Percentiles rank a stretch among this genome's conserved stretches.
phyloP scores from a whole-genome alignment of 2,797 vertebrate species.

The Spinus olivaceus region DNA sequence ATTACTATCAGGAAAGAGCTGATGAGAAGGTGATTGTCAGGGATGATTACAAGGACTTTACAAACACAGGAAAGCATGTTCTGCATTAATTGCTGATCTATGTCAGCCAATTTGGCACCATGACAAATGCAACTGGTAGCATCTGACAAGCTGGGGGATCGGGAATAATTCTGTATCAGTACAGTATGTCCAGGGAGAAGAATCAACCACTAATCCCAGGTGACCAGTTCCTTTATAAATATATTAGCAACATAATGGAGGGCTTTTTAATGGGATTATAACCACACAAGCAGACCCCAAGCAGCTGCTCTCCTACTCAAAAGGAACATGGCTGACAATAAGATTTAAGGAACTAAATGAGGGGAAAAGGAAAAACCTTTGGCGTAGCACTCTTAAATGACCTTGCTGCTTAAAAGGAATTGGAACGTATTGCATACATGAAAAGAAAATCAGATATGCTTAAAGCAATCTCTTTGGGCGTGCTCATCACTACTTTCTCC shows the following conservation, averaged over 20 bases:
- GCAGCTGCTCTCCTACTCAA: constrained; percentile 75
- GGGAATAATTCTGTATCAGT: constrained; percentile 44
- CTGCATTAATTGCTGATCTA: constrained; percentile 71
- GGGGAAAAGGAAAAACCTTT: constrained; percentile 65
- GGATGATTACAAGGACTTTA: constrained; percentile 72
- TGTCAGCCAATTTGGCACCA: constrained; percentile 70
- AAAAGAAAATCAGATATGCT: constrained; percentile 70
- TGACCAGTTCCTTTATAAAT: constrained; percentile 78
- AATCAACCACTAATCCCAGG: constrained; percentile 72
- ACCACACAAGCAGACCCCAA: constrained; percentile 65
- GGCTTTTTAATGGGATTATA: constrained; percentile 79
- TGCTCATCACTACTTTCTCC: constrained; percentile 35
- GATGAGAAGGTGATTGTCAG: constrained; percentile 70
- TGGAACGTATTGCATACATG: constrained; percentile 60
- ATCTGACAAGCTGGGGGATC: constrained; percentile 47
- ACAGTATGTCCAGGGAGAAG: constrained; percentile 66
- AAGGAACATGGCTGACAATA: constrained; percentile 77
- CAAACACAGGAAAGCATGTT: constrained; percentile 69
- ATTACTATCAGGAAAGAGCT: constrained; percentile 67
- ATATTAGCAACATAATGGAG: constrained; percentile 81
- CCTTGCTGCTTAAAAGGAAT: constrained; percentile 68
- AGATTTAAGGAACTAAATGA: constrained; percentile 76
- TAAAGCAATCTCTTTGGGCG: constrained; percentile 67
- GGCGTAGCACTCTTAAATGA: constrained; percentile 67
- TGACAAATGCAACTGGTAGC: constrained; percentile 67